These are phyloP conservation scores for Eleginops maclovinus DNA, from an alignment of 2,113 vertebrate genomes.

Conservation along the genomic window DNA sequence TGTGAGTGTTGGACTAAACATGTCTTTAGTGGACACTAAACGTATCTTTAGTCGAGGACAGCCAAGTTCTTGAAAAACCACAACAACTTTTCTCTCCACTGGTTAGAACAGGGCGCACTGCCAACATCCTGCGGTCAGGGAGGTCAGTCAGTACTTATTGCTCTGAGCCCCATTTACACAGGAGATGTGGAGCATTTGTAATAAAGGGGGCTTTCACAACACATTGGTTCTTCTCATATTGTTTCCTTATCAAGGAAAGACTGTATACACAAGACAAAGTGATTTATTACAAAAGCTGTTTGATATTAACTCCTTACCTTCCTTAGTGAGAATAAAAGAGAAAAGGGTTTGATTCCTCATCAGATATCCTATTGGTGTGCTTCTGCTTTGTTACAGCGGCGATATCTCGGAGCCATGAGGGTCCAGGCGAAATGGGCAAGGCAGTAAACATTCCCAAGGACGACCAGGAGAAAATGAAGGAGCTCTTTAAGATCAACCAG, in stretches of 20 bases:
- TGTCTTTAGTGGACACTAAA: no score
- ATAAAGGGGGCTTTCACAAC: conserved; percentile 10
- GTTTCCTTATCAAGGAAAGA: conserved; percentile 17
- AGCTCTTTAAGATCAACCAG: conserved; percentile 99
- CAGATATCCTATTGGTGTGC: neutral
- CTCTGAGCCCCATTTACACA: conserved; percentile 3
- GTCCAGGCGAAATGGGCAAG: conserved; percentile 97
- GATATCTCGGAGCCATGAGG: conserved; percentile 94
- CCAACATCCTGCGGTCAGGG: conserved; percentile 19
- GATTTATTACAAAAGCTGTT: conserved; percentile 8
- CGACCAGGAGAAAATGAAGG: conserved; percentile 98
- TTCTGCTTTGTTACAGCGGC: conserved; percentile 83
- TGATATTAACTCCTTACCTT: conserved; percentile 5
- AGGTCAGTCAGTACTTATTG: conserved; percentile 33
- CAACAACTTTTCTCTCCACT: neutral
- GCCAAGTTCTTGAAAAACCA: conserved; percentile 10
- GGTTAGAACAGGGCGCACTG: conserved; percentile 1
- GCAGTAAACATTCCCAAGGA: conserved; percentile 94
- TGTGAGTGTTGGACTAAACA: neutral
- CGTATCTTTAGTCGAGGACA: no score
- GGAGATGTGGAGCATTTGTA: conserved; percentile 16
- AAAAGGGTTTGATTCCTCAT: neutral
- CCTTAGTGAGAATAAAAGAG: neutral
- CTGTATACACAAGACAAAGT: neutral
- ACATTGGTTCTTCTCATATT: neutral